Base-by-base conservation (phyloP, 2,797 vertebrate species). In the Brachyrhaphis roseni region DNA sequence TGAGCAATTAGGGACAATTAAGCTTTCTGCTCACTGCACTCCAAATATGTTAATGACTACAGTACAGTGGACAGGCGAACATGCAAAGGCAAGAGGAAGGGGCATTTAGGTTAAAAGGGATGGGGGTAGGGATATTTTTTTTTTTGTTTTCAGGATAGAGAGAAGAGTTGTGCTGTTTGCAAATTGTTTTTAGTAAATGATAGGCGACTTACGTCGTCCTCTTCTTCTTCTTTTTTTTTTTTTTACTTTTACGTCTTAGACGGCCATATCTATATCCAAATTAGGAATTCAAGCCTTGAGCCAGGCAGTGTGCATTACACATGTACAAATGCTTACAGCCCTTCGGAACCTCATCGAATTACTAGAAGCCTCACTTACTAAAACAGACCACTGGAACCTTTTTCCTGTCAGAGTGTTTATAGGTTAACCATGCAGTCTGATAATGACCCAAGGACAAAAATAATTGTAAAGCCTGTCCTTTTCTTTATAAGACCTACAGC, bases 1-100 rank as follows among this genome's bases (percentile, higher is more conserved):
- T 88, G 94, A 96, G 92, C 96, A 97, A 98, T 97, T 97, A 97
- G 96, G 96, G 96, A 96, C 97, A 97, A 97, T 97, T 97, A 97
- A 97, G 96, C 96, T 97, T 97, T 95, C 96, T 97, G 96, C 96
- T 95, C 92, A 88, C 95, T 97, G 96, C 96, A 96, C 95, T 97
- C 94, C 96, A 96, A 96, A 95, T 96, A 96, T 97, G 95, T 96
- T 97, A 96, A 96, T 97, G 96, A 95, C 95, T 95, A 93, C 92
- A 80, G 84, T 94, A 94, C 92, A 95, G 95, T 95, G 96, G 96
- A 93, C 90, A 94, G 93, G 93, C 85, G 91, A 95, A 96, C 95
- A 96, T 93, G 95, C 92, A 90, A 94, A 94, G 91, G 94, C 92
- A 95, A 92, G 93, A 94, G 93, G 92, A 93, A 92, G 84, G 90